phyloP scores from a whole-genome alignment of 2,888 invertebrate species.

The Piscicola geometra region DNA sequence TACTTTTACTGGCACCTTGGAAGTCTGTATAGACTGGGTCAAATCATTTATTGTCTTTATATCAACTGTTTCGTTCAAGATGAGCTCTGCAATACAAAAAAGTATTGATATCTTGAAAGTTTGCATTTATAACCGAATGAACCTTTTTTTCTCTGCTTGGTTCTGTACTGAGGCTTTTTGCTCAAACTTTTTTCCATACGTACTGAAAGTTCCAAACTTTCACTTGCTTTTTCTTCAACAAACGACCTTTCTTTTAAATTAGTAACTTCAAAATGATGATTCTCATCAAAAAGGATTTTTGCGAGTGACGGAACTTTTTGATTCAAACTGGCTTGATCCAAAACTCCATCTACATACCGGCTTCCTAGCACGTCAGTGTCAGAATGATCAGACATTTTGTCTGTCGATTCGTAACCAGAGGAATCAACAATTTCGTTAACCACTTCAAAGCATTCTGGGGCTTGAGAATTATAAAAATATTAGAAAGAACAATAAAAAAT shows the following conservation, averaged over 20 bases:
- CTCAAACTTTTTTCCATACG: not conserved
- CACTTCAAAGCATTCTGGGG: not conserved
- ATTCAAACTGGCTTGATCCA: not conserved
- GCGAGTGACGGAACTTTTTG: not conserved
- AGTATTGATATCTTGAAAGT: no score
- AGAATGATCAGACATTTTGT: not conserved
- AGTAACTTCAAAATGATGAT: not conserved
- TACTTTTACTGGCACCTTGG: no score
- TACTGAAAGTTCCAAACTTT: not conserved
- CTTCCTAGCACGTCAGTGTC: not conserved
- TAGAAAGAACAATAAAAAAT: no score
- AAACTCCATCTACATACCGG: not conserved
- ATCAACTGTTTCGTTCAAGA: no score
- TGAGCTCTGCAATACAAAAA: no score
- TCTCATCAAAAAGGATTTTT: not conserved
- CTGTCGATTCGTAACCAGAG: slow-evolving; percentile 2
- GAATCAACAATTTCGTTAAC: not conserved
- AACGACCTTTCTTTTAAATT: not conserved
- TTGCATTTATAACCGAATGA: not conserved
- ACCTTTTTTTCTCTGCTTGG: not conserved
- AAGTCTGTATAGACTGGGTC: no score
- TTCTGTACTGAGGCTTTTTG: not conserved
- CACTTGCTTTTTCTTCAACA: not conserved
- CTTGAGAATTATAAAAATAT: not conserved
- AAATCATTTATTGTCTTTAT: no score